Conservation (phyloP, 1,140 invertebrate species). For the Ganaspis sp. region DNA sequence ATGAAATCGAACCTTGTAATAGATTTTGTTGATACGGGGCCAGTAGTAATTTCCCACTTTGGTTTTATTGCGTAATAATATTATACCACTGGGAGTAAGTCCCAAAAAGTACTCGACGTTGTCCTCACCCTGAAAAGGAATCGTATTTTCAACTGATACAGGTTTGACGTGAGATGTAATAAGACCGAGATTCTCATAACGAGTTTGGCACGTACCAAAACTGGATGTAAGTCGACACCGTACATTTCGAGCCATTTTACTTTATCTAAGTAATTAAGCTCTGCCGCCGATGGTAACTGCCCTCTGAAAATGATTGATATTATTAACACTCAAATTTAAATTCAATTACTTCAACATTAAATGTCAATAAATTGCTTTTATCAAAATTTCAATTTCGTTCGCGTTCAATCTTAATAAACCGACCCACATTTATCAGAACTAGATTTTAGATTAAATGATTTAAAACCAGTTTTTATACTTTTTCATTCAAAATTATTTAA, state of each 20-base stretch:
- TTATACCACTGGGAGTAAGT: constrained; percentile 96
- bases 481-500: no score
- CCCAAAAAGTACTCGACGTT: constrained; percentile 97
- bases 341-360: constrained; percentile 33
- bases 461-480: no score
- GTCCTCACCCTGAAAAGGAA: constrained; percentile 91
- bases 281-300: constrained; percentile 83
- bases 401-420: no score
- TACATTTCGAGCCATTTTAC: constrained; percentile 91
- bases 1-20: constrained; percentile 83
- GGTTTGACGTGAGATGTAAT: constrained; percentile 3
- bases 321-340: constrained; percentile 51
- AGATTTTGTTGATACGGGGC: constrained; percentile 97
- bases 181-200: constrained; percentile 17
- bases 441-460: no score
- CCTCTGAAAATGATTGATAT: constrained; percentile 76
- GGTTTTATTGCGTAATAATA: constrained; percentile 95
- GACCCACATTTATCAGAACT: no score
- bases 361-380: background rate
- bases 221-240: constrained; percentile 88
- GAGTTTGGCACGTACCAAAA: constrained; percentile 79
- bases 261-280: constrained; percentile 86
- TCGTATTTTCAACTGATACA: constrained; percentile 20
- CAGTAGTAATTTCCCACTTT: constrained; percentile 99
- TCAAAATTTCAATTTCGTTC: no score